A percentile compares a stretch with the other conserved stretches of the same genome.
phyloP scores from a whole-genome alignment of 2,797 vertebrate species.

The Xiphorhynchus erythropygius region DNA sequence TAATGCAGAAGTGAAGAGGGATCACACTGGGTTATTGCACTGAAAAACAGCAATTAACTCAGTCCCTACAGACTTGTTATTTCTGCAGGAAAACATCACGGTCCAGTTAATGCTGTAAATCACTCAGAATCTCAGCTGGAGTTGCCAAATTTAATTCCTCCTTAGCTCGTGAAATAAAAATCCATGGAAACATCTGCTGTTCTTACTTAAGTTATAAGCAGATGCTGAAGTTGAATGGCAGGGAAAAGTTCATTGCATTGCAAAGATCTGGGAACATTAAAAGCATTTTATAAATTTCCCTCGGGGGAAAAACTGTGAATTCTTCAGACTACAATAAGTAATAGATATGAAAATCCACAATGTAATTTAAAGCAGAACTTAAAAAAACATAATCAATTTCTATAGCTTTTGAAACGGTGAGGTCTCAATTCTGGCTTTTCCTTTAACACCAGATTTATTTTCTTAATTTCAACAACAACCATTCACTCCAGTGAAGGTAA shows the following conservation, averaged over 20 bases:
- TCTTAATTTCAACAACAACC: background rate
- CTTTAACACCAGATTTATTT: background rate
- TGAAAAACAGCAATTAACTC: conserved; percentile 33
- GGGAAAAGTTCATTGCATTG: background rate
- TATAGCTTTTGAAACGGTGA: background rate
- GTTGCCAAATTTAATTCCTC: conserved; percentile 6
- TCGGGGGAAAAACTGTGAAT: rapidly evolving
- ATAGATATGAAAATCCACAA: background rate
- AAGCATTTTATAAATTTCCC: background rate
- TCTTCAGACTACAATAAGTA: background rate
- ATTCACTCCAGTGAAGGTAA: background rate
- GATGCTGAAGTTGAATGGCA: background rate
- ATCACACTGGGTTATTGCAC: background rate
- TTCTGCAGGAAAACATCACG: conserved; percentile 7
- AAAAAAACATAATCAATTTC: background rate
- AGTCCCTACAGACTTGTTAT: background rate
- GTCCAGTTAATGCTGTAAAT: conserved; percentile 13
- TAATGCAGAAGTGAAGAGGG: background rate
- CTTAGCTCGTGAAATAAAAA: background rate
- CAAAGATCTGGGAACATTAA: background rate
- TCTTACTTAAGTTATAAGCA: background rate
- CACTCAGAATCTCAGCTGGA: background rate
- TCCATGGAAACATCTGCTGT: conserved; percentile 7
- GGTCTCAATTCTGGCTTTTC: background rate
- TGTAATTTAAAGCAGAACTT: background rate